phyloP scores from a whole-genome alignment of 1,140 invertebrate species.

The Ostrea edulis region DNA sequence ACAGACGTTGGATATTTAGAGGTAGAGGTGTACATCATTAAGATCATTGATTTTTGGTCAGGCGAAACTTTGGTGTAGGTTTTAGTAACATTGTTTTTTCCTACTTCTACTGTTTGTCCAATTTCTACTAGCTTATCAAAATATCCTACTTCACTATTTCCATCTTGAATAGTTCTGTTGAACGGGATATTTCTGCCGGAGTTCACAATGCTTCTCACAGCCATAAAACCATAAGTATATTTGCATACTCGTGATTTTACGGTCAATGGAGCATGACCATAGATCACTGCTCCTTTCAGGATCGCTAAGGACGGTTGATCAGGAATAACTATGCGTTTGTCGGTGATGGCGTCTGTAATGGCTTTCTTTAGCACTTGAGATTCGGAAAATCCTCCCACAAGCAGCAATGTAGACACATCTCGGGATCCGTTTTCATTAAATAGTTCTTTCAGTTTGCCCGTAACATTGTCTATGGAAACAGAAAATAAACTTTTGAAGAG shows the following conservation, averaged over 20 bases:
- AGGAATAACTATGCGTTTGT: constrained; percentile 45
- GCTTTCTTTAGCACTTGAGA: constrained; percentile 3
- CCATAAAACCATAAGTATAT: constrained; percentile 34
- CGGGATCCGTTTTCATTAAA: constrained; percentile 38
- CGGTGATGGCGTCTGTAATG: neutral
- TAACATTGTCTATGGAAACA: constrained; percentile 40
- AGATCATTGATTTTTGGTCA: neutral
- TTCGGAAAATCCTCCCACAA: constrained; percentile 43
- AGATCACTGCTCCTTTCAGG: constrained; percentile 51
- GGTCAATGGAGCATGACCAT: constrained; percentile 44
- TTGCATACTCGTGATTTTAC: constrained; percentile 44
- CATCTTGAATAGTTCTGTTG: neutral
- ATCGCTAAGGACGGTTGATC: constrained; percentile 47
- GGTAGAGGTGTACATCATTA: constrained; percentile 16
- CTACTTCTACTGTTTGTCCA: neutral
- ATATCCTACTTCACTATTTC: neutral
- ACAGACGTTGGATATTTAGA: neutral
- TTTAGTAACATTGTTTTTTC: neutral
- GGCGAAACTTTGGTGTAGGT: neutral
- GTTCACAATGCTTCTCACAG: neutral
- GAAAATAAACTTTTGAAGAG: constrained; percentile 35
- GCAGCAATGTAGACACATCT: constrained; percentile 26
- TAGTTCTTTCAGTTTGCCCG: constrained; percentile 1
- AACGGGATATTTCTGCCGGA: neutral
- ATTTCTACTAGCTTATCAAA: constrained; percentile 38